A percentile compares a stretch with the other conserved stretches of the same genome.
Conservation (phyloP, 2,888 invertebrate genomes). For the Lasiommata megera region DNA sequence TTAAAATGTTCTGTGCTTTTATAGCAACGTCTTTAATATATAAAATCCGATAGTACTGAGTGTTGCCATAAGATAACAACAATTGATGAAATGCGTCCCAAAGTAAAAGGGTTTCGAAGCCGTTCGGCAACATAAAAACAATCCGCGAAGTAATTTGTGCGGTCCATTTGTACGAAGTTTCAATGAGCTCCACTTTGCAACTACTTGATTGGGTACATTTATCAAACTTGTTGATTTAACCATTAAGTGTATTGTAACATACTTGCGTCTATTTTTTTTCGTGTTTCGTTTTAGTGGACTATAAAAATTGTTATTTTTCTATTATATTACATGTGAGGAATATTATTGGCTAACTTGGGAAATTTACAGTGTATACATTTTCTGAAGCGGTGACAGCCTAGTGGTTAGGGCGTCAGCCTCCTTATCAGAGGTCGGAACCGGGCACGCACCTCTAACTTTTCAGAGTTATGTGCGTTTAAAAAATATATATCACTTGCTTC, state of each 20-base stretch:
- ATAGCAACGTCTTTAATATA: too few species aligned
- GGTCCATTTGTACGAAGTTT: constrained; percentile 13
- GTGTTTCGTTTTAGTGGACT: background rate
- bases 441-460: too few species aligned
- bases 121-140: constrained; percentile 8
- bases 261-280: background rate
- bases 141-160: constrained; percentile 10
- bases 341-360: too few species aligned
- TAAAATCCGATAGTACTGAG: background rate
- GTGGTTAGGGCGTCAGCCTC: too few species aligned
- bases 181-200: constrained; percentile 11
- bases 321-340: too few species aligned
- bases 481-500: too few species aligned
- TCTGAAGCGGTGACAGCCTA: too few species aligned
- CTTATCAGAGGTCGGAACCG: too few species aligned
- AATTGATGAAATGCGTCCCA: constrained; percentile 2
- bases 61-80: constrained; percentile 6
- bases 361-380: too few species aligned
- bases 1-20: too few species aligned
- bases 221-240: constrained; percentile 8
- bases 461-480: too few species aligned
- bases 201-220: constrained; percentile 9
- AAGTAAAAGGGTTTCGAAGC: background rate
- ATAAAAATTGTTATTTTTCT: too few species aligned
- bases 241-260: background rate